Evolutionary conservation across 1,140 invertebrate species (phyloP), one percentile per base, ranked within the genome.

Genomic region (Hyles vespertilio): DNA sequence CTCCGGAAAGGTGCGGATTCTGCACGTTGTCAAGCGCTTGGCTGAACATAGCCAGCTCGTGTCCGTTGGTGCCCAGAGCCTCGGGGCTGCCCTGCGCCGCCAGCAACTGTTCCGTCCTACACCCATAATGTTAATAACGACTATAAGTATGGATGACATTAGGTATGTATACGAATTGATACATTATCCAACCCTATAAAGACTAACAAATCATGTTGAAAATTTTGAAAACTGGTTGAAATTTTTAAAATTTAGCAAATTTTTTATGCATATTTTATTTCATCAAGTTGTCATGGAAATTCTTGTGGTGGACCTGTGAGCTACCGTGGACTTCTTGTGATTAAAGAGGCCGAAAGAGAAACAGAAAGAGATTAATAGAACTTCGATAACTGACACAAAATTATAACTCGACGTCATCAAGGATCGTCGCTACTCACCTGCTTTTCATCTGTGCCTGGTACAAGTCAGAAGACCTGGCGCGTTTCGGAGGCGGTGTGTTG

Each of bases 1-100:
- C 60, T 50, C 72, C 77, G 8, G 81, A 76, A 5, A 87, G 67
- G 49, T 89, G 82, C 34, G 70, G 77, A 48, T 74, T 78, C 61
- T 85, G 88, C 64, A 91, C 90, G 55, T 90, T 92, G 81, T 96
- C 94, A 11, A 96, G 83, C 2, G 94, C 94, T 74, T 95, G 94
- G 10, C 94, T 92, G 45, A 96, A 89, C 12, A 95, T 85, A 0
- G 93, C 93, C 60, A 94, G 88, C 70, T 94, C 92, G 54, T 91
- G 84, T 5, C 89, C 89, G 63, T 90, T 90, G 49, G 84, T 86
- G 32, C 79, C 76, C 53, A 84, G 58, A 5, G 84, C 69, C 65
- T 90, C 89, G 4, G 89, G 89, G 67, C 87, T 89, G 22, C 79
- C 79, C 60, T 83, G 78, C 46, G 69, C 74, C 22, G 75, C 77